Percentiles rank a stretch among this genome's conserved stretches.
Evolutionary conservation across 2,888 invertebrate genomes (phyloP).

Genomic region (Caprella mutica): DNA sequence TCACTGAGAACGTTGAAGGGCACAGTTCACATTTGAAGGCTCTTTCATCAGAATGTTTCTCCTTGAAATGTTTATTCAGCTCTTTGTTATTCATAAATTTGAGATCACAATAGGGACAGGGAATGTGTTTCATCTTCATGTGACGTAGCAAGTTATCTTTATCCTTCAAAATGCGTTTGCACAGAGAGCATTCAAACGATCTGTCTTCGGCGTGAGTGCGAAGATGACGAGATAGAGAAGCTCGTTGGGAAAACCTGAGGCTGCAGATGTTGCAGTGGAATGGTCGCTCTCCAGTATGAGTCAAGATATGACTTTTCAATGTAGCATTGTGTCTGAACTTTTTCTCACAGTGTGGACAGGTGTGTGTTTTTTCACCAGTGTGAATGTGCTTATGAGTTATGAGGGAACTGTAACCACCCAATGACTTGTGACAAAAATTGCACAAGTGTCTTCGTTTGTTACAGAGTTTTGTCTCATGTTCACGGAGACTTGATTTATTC

Average conservation of each 20-base stretch:
- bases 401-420: slow-evolving; percentile 7
- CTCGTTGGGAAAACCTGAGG: slow-evolving; percentile 4
- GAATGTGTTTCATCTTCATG: neutral
- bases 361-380: slow-evolving; percentile 1
- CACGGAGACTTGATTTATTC: neutral
- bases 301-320: neutral
- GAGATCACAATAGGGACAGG: neutral
- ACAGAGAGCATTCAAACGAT: neutral
- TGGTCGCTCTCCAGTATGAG: slow-evolving; percentile 4
- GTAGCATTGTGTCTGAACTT: slow-evolving; percentile 6
- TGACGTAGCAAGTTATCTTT: neutral
- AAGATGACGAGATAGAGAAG: neutral
- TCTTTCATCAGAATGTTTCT: neutral
- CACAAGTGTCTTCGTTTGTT: neutral
- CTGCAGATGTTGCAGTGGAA: slow-evolving; percentile 7
- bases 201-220: neutral
- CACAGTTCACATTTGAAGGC: slow-evolving; percentile 5
- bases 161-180: neutral
- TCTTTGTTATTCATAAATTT: slow-evolving; percentile 3
- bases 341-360: neutral
- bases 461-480: slow-evolving; percentile 2
- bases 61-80: neutral
- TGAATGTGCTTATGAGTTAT: neutral
- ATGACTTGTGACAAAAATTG: slow-evolving; percentile 1
- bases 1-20: neutral